Base-by-base conservation (phyloP, 2,113 vertebrate species). In the Ibidorhyncha struthersii region DNA sequence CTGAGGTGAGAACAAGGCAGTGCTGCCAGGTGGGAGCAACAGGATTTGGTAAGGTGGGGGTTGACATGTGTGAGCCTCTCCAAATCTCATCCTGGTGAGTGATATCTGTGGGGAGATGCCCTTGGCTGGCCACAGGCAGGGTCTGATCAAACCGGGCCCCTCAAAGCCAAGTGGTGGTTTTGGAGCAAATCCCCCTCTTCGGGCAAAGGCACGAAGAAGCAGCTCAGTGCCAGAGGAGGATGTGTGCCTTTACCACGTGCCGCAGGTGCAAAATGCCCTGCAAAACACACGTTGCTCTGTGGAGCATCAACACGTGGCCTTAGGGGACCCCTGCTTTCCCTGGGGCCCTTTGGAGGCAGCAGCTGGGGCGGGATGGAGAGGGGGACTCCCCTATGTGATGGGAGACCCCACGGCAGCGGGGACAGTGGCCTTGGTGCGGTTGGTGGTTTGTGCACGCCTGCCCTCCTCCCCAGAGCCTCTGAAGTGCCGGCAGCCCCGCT, bases 301-400 rank as follows among this genome's bases (percentile, higher is more conserved):
- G 45, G 59, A 84, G 45, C 40, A 49, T 58, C 27, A 9, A 4
- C 1, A 1, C 0, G 0, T 1, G 9, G 17, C 1, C 0, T 61
- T 29, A 66, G 59, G 45, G 30, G 23, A 40, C 45, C 8, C 15
- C 14, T 58, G 30, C 19, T 71, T 14, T 82, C 17, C 49, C 23
- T 1, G 2, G 41, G 23, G 34, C n/a, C 18, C 18, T 90, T 52
- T 58, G 53, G 67, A 81, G 38, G 36, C 0, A 50, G 49, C 49
- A 50, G 49, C 49, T 23, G 49, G 49, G 49, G 49, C 7, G 4
- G 13, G 34, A 32, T 19, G 45, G 34, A 73, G 43, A 59, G 15
- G 14, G 9, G 14, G 14, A n/a, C 2, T 3, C 15, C 34, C 8
- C 8, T 2, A 1, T 0, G 0, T 23, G 49, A 30, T 26, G 45